Percentiles rank a stretch among this genome's conserved stretches.
These are phyloP conservation scores for Ennomos fuscantarius DNA, from an alignment of 2,888 invertebrate genomes.

Conservation along the genomic window DNA sequence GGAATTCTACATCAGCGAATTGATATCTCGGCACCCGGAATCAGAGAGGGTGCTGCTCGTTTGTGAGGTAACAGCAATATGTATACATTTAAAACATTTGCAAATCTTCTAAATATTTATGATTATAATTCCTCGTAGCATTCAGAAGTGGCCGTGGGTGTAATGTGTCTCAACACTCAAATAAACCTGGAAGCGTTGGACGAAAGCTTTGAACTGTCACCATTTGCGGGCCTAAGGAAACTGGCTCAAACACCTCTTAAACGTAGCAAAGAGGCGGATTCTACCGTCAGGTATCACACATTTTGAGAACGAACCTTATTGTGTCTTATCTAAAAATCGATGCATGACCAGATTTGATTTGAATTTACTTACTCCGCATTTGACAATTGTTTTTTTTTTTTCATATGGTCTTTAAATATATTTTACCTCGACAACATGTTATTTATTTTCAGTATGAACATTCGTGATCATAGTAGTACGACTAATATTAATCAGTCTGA, in stretches of 20 bases:
- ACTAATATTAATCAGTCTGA: too few relatives aligned
- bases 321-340: too few relatives aligned
- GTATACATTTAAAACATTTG: too few relatives aligned
- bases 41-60: conserved; percentile 83
- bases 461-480: too few relatives aligned
- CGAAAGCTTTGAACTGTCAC: conserved; percentile 85
- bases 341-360: too few relatives aligned
- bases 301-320: too few relatives aligned
- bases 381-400: too few relatives aligned
- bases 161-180: conserved; percentile 85
- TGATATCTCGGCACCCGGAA: conserved; percentile 84
- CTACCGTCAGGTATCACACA: conserved; percentile 36
- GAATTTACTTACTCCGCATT: too few relatives aligned
- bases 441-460: conserved; percentile 19
- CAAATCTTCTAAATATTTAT: not conserved
- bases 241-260: conserved; percentile 37
- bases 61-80: conserved; percentile 74
- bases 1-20: conserved; percentile 87
- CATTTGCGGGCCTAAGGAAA: conserved; percentile 81
- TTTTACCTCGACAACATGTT: too few relatives aligned
- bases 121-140: conserved; percentile 50
- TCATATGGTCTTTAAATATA: too few relatives aligned
- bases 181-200: conserved; percentile 86
- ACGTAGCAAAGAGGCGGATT: conserved; percentile 25
- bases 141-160: conserved; percentile 82